phyloP scores from a whole-genome alignment of 2,888 invertebrate genomes.

The Acronicta leporina region DNA sequence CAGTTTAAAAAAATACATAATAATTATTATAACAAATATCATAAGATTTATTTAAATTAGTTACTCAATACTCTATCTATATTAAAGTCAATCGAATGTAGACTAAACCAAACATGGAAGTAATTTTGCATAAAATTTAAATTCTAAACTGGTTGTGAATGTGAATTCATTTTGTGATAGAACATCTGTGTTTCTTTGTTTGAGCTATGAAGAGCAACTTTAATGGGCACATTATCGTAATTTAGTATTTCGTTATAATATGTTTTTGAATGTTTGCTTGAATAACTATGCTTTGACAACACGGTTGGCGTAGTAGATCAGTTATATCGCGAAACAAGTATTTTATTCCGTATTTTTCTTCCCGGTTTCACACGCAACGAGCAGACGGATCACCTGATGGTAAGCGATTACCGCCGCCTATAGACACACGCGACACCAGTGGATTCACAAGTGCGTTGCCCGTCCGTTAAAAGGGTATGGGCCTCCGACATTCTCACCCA shows the following conservation, averaged over 20 bases:
- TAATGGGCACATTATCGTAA: slow-evolving; percentile 21
- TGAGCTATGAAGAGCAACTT: slow-evolving; percentile 5
- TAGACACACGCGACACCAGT: no score
- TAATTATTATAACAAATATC: slow-evolving; percentile 52
- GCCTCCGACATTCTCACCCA: no score
- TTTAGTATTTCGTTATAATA: background rate
- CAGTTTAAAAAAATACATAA: slow-evolving; percentile 38
- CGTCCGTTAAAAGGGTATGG: no score
- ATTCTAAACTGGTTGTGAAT: slow-evolving; percentile 30
- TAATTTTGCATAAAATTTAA: slow-evolving; percentile 43
- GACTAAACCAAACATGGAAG: slow-evolving; percentile 54
- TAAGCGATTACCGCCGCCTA: no score
- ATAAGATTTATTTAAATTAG: slow-evolving; percentile 61
- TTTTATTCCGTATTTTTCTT: no score
- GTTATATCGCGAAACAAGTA: no score
- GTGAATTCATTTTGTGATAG: slow-evolving; percentile 11
- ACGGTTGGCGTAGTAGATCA: no score
- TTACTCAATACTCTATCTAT: slow-evolving; percentile 53
- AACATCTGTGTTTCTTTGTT: slow-evolving; percentile 46
- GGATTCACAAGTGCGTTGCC: no score
- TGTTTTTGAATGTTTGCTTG: no score
- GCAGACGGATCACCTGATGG: no score
- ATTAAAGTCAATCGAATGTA: slow-evolving; percentile 52
- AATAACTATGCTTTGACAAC: no score
- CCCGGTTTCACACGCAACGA: no score